These are phyloP conservation scores for Pionites leucogaster DNA, from an alignment of 2,113 vertebrate genomes.

Conservation along the genomic window DNA sequence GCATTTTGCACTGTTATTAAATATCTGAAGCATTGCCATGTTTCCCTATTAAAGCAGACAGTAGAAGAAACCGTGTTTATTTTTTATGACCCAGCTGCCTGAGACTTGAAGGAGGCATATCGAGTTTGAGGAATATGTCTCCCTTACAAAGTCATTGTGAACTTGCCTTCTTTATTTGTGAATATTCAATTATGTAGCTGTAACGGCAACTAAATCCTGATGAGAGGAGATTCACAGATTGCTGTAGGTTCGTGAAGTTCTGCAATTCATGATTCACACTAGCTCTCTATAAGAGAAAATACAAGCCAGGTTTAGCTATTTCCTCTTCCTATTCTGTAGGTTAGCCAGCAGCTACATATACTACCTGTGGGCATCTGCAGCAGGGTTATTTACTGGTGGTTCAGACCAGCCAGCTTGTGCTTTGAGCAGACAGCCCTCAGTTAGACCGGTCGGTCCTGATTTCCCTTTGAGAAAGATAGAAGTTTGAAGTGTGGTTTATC, in stretches of 20 bases:
- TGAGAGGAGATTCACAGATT: not conserved
- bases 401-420: not conserved
- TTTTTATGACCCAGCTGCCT: not conserved
- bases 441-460: not conserved
- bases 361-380: not conserved
- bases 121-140: not conserved
- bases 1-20: not conserved
- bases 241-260: not conserved
- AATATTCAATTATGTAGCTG: not conserved
- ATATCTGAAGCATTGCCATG: not conserved
- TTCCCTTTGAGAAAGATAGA: not conserved
- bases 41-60: not conserved
- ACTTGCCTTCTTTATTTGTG: not conserved
- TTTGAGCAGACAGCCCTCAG: not conserved
- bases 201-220: not conserved
- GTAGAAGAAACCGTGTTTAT: not conserved
- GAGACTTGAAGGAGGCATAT: not conserved
- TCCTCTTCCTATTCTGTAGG: accelerated
- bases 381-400: not conserved
- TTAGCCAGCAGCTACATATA: not conserved
- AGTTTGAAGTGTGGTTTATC: not conserved
- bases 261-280: not conserved
- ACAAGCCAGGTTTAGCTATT: not conserved
- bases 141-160: not conserved
- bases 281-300: not conserved